A percentile compares a stretch with the other conserved stretches of the same genome.
These are phyloP conservation scores for Protodeltote pygarga DNA, from an alignment of 2,888 invertebrate species.

Conservation along the genomic window DNA sequence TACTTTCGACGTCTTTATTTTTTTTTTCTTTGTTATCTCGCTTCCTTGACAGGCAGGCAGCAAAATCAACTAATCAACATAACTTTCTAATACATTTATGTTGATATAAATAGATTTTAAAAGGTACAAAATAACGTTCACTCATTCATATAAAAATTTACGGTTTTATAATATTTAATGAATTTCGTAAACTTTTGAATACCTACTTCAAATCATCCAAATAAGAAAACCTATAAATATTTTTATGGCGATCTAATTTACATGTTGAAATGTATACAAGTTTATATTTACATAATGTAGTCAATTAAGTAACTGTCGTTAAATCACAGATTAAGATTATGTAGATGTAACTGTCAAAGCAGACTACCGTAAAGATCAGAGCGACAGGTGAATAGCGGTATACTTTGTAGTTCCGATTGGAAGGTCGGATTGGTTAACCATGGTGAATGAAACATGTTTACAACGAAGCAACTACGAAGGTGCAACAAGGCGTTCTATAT, in stretches of 20 bases:
- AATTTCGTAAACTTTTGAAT: too few species aligned
- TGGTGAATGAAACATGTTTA: background rate
- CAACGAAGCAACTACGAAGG: too few species aligned
- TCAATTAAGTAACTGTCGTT: slow-evolving; percentile 7
- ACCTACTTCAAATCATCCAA: background rate
- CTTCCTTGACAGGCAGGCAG: too few species aligned
- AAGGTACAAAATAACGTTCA: too few species aligned
- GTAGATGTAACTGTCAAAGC: slow-evolving; percentile 5
- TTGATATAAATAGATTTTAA: too few species aligned
- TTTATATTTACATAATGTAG: slow-evolving; percentile 6
- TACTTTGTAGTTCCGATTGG: background rate
- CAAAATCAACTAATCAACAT: too few species aligned
- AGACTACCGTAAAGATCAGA: background rate
- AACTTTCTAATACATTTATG: too few species aligned
- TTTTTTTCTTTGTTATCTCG: too few species aligned
- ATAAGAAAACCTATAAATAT: slow-evolving; percentile 1
- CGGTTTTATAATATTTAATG: too few species aligned
- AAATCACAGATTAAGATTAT: slow-evolving; percentile 12
- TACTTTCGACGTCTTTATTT: too few species aligned
- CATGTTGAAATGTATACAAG: slow-evolving; percentile 1
- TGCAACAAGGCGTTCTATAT: too few species aligned
- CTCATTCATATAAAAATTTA: too few species aligned
- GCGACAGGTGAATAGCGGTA: background rate
- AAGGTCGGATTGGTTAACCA: slow-evolving; percentile 2
- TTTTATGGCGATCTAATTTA: slow-evolving; percentile 6